These are phyloP conservation scores for Butorides virescens DNA, from an alignment of 2,113 vertebrate genomes.

Conservation along the genomic window DNA sequence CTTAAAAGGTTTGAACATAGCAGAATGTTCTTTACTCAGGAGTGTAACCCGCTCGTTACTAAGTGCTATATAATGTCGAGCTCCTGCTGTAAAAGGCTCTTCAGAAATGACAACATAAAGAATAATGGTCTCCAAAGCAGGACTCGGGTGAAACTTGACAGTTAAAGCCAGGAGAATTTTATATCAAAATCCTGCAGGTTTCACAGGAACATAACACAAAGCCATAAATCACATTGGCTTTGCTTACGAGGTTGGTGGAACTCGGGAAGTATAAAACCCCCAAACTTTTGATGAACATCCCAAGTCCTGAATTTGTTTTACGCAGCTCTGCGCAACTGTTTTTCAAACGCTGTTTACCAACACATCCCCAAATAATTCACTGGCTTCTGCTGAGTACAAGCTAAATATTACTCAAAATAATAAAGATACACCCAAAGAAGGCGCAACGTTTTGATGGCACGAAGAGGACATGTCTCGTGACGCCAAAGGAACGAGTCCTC, in stretches of 20 bases:
- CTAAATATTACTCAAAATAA: background rate
- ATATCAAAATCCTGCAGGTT: slow-evolving; percentile 48
- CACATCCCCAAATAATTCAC: background rate
- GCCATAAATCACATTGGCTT: slow-evolving; percentile 55
- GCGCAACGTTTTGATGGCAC: background rate
- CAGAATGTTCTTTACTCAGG: slow-evolving; percentile 37
- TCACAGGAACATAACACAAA: slow-evolving; percentile 21
- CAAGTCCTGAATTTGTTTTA: background rate
- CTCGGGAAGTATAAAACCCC: slow-evolving; percentile 32
- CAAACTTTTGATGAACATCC: slow-evolving; percentile 28
- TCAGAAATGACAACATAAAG: slow-evolving; percentile 66
- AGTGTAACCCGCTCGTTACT: slow-evolving; percentile 43
- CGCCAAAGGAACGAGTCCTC: background rate
- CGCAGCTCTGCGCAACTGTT: background rate
- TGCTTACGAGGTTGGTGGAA: slow-evolving; percentile 14
- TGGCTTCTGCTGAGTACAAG: background rate
- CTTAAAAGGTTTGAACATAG: background rate
- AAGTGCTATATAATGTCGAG: slow-evolving; percentile 17
- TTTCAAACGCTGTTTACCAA: background rate
- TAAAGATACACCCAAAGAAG: background rate
- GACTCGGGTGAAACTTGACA: slow-evolving; percentile 51
- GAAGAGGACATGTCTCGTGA: fast-evolving
- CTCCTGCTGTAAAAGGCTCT: slow-evolving; percentile 47
- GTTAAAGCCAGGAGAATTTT: slow-evolving; percentile 56
- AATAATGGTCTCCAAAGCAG: slow-evolving; percentile 54